These are phyloP conservation scores for Macquaria ambigua DNA, from an alignment of 2,113 vertebrate species.

Conservation along the genomic window DNA sequence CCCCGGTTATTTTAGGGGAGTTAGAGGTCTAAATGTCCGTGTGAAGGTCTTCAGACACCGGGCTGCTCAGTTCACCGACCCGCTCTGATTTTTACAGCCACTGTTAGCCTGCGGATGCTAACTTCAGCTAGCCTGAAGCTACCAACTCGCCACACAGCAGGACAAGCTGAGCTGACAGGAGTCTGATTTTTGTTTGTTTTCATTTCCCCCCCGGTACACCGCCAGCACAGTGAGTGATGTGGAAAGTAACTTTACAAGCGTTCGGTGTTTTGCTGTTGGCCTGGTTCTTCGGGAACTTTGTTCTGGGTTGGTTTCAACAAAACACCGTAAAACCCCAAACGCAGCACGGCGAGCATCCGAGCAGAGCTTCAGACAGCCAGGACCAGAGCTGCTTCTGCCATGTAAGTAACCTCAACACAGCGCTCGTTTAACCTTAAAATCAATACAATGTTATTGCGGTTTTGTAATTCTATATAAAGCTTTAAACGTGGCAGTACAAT, in stretches of 20 bases:
- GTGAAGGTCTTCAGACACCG: not conserved
- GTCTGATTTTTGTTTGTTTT: not conserved
- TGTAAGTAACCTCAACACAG: slow-evolving; percentile 58
- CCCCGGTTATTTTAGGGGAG: not conserved
- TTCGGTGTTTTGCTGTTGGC: slow-evolving; percentile 58
- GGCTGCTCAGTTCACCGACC: not conserved
- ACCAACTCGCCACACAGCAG: not conserved
- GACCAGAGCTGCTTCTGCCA: slow-evolving; percentile 87
- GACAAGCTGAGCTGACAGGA: not conserved
- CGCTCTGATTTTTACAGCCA: not conserved
- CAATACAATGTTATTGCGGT: not conserved
- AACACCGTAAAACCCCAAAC: slow-evolving; percentile 52
- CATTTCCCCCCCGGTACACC: not conserved
- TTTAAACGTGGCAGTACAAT: not conserved
- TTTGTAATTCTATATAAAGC: accelerated
- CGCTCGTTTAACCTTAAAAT: not conserved
- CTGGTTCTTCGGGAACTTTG: slow-evolving; percentile 73
- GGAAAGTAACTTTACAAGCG: slow-evolving; percentile 57
- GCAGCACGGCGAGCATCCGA: slow-evolving; percentile 45
- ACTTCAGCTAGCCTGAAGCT: slow-evolving; percentile 32
- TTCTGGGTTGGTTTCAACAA: slow-evolving; percentile 79
- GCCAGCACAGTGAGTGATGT: slow-evolving; percentile 65
- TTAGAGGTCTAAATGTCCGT: not conserved
- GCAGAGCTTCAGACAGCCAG: slow-evolving; percentile 20
- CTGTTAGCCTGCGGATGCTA: slow-evolving; percentile 59